Conservation (phyloP, 1,140 invertebrate genomes). For the Drosophila sproati region DNA sequence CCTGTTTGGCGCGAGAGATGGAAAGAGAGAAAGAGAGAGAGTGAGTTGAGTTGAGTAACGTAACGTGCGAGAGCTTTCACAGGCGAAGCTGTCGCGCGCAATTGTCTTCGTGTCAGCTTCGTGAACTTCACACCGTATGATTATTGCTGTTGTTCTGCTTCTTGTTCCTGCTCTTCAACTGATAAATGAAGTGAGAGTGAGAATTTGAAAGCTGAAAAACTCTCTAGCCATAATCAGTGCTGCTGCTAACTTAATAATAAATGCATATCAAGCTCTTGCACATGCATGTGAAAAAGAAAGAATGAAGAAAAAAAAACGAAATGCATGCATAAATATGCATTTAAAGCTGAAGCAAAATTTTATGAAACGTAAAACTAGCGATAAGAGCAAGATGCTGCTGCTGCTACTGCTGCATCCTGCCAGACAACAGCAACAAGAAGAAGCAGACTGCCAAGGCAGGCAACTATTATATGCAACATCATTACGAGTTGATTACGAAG, state of each 20-base stretch:
- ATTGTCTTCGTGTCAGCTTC: constrained; percentile 46
- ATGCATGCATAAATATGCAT: constrained; percentile 47
- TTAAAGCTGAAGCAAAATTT: constrained; percentile 73
- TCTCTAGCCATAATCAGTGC: constrained; percentile 12
- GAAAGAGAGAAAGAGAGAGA: constrained; percentile 10
- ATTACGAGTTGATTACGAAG: constrained; percentile 82
- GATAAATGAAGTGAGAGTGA: constrained; percentile 15
- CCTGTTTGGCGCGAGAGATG: constrained; percentile 35
- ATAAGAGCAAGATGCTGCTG: constrained; percentile 56
- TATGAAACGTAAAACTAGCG: constrained; percentile 83
- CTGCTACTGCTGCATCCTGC: constrained; percentile 38
- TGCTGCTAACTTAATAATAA: constrained; percentile 23
- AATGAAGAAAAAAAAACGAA: background rate
- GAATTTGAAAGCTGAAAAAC: background rate
- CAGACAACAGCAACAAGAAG: constrained; percentile 31
- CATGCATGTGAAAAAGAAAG: background rate
- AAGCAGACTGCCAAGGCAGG: constrained; percentile 52
- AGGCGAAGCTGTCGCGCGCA: constrained; percentile 33
- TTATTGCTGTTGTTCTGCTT: constrained; percentile 18
- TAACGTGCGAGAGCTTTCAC: constrained; percentile 14
- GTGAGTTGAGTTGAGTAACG: background rate
- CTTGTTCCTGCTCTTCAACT: background rate
- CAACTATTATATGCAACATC: constrained; percentile 75
- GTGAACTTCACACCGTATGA: constrained; percentile 19
- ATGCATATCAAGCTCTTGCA: background rate